Evolutionary conservation across 2,888 invertebrate genomes (phyloP).

Genomic region (Phania funesta): DNA sequence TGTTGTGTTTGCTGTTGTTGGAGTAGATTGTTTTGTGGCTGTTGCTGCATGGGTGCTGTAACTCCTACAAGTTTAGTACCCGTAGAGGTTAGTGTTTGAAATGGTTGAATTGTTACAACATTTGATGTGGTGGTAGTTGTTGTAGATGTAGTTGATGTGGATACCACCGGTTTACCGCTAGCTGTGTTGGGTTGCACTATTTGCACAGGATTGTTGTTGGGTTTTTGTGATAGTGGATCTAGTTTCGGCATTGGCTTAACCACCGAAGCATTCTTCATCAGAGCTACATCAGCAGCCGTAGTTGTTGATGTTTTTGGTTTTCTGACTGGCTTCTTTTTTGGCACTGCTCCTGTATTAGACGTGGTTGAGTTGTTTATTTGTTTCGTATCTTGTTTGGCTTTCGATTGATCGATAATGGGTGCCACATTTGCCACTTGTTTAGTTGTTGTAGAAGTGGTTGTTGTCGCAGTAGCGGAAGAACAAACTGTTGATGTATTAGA

Average conservation of each 20-base stretch:
- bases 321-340: slow-evolving; percentile 77
- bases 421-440: slow-evolving; percentile 80
- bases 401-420: slow-evolving; percentile 80
- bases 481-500: slow-evolving; percentile 70
- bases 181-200: slow-evolving; percentile 79
- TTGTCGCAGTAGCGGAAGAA: slow-evolving; percentile 70
- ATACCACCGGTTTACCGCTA: slow-evolving; percentile 76
- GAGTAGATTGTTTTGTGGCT: slow-evolving; percentile 56
- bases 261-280: slow-evolving; percentile 77
- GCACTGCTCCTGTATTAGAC: slow-evolving; percentile 70
- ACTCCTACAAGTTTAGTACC: slow-evolving; percentile 79
- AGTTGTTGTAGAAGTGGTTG: slow-evolving; percentile 73
- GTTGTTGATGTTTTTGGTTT: slow-evolving; percentile 74
- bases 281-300: slow-evolving; percentile 74
- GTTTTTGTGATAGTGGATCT: slow-evolving; percentile 78
- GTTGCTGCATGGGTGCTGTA: slow-evolving; percentile 80
- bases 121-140: slow-evolving; percentile 71
- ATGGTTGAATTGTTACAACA: slow-evolving; percentile 78
- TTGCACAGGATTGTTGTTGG: slow-evolving; percentile 79
- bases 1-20: slow-evolving; percentile 68
- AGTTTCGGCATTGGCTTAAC: slow-evolving; percentile 80
- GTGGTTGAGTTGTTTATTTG: slow-evolving; percentile 44
- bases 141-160: slow-evolving; percentile 69
- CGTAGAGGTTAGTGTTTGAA: slow-evolving; percentile 77
- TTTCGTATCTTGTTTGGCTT: slow-evolving; percentile 72